Percentiles rank a stretch among this genome's conserved stretches.
Evolutionary conservation across 2,797 vertebrate species (phyloP).

Genomic region (Champsocephalus gunnari): DNA sequence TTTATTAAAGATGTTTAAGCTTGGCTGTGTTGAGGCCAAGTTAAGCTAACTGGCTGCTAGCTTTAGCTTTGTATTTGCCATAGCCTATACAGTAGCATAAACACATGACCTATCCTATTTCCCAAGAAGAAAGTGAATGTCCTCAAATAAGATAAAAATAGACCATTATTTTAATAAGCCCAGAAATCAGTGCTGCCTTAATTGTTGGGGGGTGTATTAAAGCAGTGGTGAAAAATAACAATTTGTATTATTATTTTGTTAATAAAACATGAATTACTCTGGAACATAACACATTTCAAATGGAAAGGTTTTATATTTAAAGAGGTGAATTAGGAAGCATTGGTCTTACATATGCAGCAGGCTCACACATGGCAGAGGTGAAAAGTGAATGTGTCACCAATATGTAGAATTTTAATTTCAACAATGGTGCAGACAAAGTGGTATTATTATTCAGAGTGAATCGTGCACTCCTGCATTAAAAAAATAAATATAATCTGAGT

Average conservation of each 20-base stretch:
- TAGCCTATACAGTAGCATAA: neutral
- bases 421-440: constrained; percentile 14
- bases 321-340: neutral
- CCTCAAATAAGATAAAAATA: too few species aligned
- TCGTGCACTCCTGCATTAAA: constrained; percentile 21
- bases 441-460: constrained; percentile 13
- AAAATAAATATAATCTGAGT: neutral
- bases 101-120: neutral
- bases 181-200: neutral
- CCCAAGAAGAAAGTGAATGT: neutral
- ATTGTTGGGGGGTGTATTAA: neutral
- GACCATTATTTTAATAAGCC: neutral
- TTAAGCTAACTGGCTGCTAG: neutral
- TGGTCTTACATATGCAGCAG: neutral
- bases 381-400: neutral
- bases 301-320: neutral
- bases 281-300: neutral
- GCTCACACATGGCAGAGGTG: neutral
- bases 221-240: neutral
- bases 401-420: constrained; percentile 23
- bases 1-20: too few species aligned
- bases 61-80: neutral
- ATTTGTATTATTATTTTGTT: neutral
- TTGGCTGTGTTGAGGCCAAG: neutral
- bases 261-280: neutral